Base-by-base conservation (phyloP, 1,140 invertebrate species). In the Doryteuthis pealeii region DNA sequence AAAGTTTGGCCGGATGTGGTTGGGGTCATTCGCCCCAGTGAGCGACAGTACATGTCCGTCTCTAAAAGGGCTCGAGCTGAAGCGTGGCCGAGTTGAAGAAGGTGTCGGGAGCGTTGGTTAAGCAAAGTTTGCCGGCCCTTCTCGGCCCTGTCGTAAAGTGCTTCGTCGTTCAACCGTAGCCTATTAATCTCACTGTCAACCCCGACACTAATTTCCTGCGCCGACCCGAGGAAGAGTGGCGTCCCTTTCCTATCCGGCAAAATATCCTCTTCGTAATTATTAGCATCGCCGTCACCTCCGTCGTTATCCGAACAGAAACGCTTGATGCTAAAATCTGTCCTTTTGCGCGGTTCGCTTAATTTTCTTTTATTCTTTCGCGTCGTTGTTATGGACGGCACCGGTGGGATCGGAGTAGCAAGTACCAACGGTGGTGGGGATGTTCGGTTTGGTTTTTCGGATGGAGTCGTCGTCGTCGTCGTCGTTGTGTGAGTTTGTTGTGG, bases 301-400 rank as follows among this genome's bases (percentile, higher is more conserved):
- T 87, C 74, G 26, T 80, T 84, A 33, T 85, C 81, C 54, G 80
- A 82, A 80, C 84, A 86, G 67, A 85, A 80, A 45, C 84, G 74
- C 71, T 85, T 85, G 74, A 85, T 82, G 78, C 81, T 84, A 76
- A 85, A 86, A 75, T 86, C 84, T 6, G 77, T 80, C 26, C 84
- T 83, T 79, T 91, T 91, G 14, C 91, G 90, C 0, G 93, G 92
- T 74, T 94, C 93, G 15, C 92, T 90, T 72, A 92, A 89, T 77
- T 94, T 93, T 32, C 93, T 87, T 83, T 94, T 93, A 81, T 91
- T 90, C 78, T 85, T 88, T 62, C 83, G 78, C 18, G 78, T 75
- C 5, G 83, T 83, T 26, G 82, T 83, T 54, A 82, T 80, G 67
- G 28, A 26, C 33, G 77, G 67, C 35, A 10, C 4, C 35, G 35